phyloP scores from a whole-genome alignment of 2,888 invertebrate species.

The Cybosia mesomella region DNA sequence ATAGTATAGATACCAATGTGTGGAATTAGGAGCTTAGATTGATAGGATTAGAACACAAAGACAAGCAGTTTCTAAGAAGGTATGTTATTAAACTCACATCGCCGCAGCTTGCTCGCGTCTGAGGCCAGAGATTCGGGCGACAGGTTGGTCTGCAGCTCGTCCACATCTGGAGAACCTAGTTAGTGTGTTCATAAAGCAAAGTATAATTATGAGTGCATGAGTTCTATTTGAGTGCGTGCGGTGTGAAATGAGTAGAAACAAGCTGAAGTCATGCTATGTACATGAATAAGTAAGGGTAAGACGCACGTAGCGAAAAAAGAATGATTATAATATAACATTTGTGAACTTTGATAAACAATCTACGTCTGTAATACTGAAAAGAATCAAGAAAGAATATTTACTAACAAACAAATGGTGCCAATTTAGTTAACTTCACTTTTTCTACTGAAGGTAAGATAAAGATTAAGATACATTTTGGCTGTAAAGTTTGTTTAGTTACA shows the following conservation, averaged over 20 bases:
- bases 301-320: neutral
- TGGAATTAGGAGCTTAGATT: too few species aligned
- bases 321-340: neutral
- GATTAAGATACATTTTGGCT: too few species aligned
- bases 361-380: neutral
- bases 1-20: neutral
- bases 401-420: neutral
- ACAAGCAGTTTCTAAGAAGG: neutral
- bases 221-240: neutral
- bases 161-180: slow-evolving; percentile 68
- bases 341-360: neutral
- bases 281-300: neutral
- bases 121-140: slow-evolving; percentile 62
- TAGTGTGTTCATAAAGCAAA: slow-evolving; percentile 37
- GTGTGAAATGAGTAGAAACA: neutral
- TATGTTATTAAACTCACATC: slow-evolving; percentile 48
- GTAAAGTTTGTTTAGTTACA: too few species aligned
- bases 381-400: neutral
- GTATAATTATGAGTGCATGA: too few species aligned
- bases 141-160: slow-evolving; percentile 52
- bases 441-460: too few species aligned
- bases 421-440: neutral
- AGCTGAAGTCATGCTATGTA: slow-evolving; percentile 4
- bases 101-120: slow-evolving; percentile 55
- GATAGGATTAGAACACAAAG: neutral